phyloP scores from a whole-genome alignment of 2,113 vertebrate genomes.

The Tauraco erythrolophus region DNA sequence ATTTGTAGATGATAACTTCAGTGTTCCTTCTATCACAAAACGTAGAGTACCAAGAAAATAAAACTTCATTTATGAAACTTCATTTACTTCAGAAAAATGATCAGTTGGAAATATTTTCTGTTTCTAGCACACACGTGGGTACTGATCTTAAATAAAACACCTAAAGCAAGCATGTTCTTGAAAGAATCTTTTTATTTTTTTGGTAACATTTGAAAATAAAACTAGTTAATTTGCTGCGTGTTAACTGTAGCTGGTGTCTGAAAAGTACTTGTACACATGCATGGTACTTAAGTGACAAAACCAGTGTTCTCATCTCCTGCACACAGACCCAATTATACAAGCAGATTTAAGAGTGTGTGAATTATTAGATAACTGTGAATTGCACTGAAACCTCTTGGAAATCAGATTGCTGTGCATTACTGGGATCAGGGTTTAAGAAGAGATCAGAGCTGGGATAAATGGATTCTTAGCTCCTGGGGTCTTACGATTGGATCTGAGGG shows the following conservation, averaged over 20 bases:
- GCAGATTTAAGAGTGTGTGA: not conserved
- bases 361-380: not conserved
- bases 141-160: not conserved
- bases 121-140: not conserved
- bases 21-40: not conserved
- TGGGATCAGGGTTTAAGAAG: not conserved
- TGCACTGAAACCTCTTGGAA: not conserved
- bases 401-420: not conserved
- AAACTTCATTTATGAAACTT: conserved; percentile 17
- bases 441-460: not conserved
- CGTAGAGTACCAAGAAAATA: not conserved
- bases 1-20: not conserved
- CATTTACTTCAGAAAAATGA: not conserved
- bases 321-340: not conserved
- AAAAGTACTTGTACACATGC: rapidly evolving
- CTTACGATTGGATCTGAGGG: not conserved
- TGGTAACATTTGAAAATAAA: not conserved
- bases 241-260: not conserved
- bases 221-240: not conserved
- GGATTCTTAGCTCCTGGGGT: not conserved
- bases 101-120: not conserved
- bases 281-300: not conserved
- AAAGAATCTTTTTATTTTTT: not conserved
- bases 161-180: not conserved
- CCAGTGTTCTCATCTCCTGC: not conserved